Percentiles rank a stretch among this genome's conserved stretches.
These are phyloP conservation scores for Agrotis ipsilon DNA, from an alignment of 2,888 invertebrate genomes.

Conservation along the genomic window DNA sequence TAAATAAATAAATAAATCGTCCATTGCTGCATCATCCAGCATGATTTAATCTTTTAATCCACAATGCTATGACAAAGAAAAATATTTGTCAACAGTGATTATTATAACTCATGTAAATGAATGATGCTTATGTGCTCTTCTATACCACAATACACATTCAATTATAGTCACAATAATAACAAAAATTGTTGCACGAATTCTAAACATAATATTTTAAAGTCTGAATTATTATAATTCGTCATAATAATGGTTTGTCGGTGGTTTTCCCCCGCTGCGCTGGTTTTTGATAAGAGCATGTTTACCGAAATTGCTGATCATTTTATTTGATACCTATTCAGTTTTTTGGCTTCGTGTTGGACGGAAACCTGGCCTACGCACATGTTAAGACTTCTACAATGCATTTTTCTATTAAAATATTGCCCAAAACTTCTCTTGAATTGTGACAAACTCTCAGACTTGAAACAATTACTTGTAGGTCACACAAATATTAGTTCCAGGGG, in stretches of 20 bases:
- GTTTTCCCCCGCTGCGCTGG: not conserved
- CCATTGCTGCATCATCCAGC: too few relatives aligned
- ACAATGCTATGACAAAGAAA: not conserved
- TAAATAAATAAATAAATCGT: too few relatives aligned
- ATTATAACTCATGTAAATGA: constrained; percentile 6
- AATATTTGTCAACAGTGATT: constrained; percentile 9
- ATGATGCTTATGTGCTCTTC: not conserved
- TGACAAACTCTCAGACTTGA: too few relatives aligned
- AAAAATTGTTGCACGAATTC: not conserved
- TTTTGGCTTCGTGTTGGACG: not conserved
- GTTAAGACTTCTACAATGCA: too few relatives aligned
- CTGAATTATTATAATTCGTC: constrained; percentile 16
- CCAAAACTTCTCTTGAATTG: too few relatives aligned
- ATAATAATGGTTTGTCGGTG: not conserved
- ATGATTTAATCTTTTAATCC: too few relatives aligned
- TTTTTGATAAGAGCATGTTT: not conserved
- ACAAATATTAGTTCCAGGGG: too few relatives aligned
- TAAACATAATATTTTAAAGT: constrained; percentile 1
- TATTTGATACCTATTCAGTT: not conserved
- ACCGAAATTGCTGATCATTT: not conserved
- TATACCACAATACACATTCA: constrained; percentile 15
- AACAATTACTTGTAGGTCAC: too few relatives aligned
- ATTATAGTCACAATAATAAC: constrained; percentile 4
- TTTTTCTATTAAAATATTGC: too few relatives aligned
- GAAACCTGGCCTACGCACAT: not conserved